A percentile compares a stretch with the other conserved stretches of the same genome.
These are phyloP conservation scores for Macrosteles quadrilineatus DNA, from an alignment of 1,140 invertebrate genomes.

Conservation along the genomic window DNA sequence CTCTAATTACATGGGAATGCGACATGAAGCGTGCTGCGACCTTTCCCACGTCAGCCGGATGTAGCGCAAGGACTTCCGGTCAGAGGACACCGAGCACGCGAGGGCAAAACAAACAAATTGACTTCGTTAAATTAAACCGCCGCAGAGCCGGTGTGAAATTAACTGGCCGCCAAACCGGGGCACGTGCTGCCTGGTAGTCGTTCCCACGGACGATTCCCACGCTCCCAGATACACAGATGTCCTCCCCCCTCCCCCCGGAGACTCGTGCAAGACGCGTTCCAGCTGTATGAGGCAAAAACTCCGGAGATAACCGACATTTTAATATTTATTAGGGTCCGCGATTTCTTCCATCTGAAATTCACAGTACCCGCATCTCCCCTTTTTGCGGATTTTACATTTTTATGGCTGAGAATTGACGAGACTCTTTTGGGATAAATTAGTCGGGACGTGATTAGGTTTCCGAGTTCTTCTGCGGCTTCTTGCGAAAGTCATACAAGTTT, in stretches of 20 bases:
- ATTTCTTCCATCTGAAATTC: conserved; percentile 5
- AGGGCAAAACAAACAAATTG: too few species aligned
- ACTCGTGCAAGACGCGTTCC: conserved; percentile 20
- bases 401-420: background rate
- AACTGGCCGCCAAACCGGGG: conserved; percentile 1
- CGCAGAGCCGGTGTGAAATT: background rate
- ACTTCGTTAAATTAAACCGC: background rate
- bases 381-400: background rate
- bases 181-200: conserved; percentile 13
- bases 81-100: background rate
- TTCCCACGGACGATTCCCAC: conserved; percentile 13
- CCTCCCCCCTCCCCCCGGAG: background rate
- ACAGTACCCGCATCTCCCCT: background rate
- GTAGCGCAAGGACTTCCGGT: background rate
- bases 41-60: too few species aligned
- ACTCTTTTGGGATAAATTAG: background rate
- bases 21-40: too few species aligned
- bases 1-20: too few species aligned
- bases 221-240: background rate
- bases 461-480: too few species aligned
- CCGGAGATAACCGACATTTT: background rate
- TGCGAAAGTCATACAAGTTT: too few species aligned
- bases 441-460: background rate
- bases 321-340: background rate
- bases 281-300: background rate